Evolutionary conservation across 2,113 vertebrate genomes (phyloP).

Genomic region (Pelusios castaneus): DNA sequence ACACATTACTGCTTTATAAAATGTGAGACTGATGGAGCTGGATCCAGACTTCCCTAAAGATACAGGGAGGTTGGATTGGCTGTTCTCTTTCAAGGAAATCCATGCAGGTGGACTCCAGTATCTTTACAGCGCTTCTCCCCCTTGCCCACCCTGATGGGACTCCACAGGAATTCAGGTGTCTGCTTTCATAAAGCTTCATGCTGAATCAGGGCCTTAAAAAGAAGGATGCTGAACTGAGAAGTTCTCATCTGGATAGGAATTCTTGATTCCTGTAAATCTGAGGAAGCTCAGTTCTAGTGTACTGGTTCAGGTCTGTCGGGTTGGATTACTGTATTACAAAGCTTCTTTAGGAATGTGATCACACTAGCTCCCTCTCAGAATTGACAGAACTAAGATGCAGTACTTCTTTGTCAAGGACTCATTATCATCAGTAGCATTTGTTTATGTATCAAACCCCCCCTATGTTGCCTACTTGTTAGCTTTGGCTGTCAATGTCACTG

Average conservation of each 20-base stretch:
- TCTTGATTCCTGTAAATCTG: accelerated
- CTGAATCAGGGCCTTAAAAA: background rate
- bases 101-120: background rate
- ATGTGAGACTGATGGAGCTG: background rate
- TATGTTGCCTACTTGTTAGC: too few relatives aligned
- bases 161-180: background rate
- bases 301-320: background rate
- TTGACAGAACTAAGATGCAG: background rate
- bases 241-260: background rate
- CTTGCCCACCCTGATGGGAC: background rate
- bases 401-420: too few relatives aligned
- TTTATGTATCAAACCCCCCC: too few relatives aligned
- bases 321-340: background rate
- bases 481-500: too few relatives aligned
- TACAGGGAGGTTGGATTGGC: background rate
- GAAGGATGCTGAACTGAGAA: background rate
- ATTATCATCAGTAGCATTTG: too few relatives aligned
- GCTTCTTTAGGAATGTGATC: background rate
- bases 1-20: background rate
- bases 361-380: background rate
- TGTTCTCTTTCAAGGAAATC: background rate
- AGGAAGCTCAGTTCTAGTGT: background rate
- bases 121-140: background rate
- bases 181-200: background rate
- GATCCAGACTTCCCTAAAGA: background rate